phyloP scores from a whole-genome alignment of 2,888 invertebrate species.

The Creontiades dilutus region DNA sequence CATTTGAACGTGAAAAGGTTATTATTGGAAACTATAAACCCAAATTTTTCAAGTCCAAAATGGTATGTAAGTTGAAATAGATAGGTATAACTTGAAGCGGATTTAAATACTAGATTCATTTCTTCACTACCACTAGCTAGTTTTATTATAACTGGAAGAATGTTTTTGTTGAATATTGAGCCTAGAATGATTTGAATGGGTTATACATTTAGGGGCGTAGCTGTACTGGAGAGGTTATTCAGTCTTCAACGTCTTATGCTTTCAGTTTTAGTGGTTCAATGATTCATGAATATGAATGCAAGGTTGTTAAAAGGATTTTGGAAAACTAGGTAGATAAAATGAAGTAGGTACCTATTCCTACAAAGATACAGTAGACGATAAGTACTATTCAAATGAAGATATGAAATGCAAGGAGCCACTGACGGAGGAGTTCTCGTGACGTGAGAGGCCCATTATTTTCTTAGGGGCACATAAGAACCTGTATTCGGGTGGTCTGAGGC shows the following conservation, averaged over 20 bases:
- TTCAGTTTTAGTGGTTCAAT: background rate
- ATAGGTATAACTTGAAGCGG: no score
- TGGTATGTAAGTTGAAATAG: no score
- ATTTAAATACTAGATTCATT: no score
- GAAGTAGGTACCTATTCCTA: background rate
- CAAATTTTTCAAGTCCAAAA: no score
- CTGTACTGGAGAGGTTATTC: no score
- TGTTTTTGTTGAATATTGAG: no score
- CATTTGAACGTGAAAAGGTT: no score
- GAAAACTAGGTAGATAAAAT: background rate
- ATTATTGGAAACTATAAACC: no score
- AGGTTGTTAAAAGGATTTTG: background rate
- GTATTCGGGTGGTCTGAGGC: constrained; percentile 54
- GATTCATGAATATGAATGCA: background rate
- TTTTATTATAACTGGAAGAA: no score
- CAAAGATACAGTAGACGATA: background rate
- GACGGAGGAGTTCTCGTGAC: constrained; percentile 1
- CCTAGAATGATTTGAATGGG: no score
- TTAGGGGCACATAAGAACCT: background rate
- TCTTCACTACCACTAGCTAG: no score
- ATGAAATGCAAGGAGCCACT: constrained; percentile 50
- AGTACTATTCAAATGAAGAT: constrained; percentile 53
- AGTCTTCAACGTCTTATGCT: background rate
- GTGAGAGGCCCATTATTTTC: constrained; percentile 54
- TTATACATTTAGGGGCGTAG: no score